Evolutionary conservation across 2,888 invertebrate genomes (phyloP), one percentile per base, ranked within the genome.

Genomic region (Amitus sp.): DNA sequence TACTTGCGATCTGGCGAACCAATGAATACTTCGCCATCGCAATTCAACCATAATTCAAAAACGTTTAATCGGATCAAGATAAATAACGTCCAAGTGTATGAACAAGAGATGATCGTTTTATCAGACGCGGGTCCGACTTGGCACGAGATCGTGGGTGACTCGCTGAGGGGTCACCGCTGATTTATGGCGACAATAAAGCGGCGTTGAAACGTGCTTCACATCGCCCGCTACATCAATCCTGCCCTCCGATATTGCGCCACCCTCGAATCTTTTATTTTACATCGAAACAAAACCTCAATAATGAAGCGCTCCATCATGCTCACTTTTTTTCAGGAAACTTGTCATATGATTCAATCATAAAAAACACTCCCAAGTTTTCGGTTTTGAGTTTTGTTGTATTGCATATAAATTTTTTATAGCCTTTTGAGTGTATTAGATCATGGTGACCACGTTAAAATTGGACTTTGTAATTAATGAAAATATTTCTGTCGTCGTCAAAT

Each of bases 131-230:
- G 70, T 73, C 69, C 69, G 47, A 53, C 67, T 63, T 70, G 67
- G 59, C 65, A 68, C 67, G 73, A 75, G 76, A 72, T 70, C 73
- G 66, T 66, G 68, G 63, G 56, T 57, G 65, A 66, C 64, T n/a
- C n/a, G n/a, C n/a, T n/a, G n/a, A n/a, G n/a, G n/a, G n/a, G n/a
- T n/a, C n/a, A n/a, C n/a, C n/a, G n/a, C n/a, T n/a, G 76, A 79
- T 79, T 79, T 79, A 79, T 78, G 70, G 60, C 62, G 68, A 75
- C 74, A 76, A 78, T 78, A 77, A 58, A 58, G 66, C 54, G 47
- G 66, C 67, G 70, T 67, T 68, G 68, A 68, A 68, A 70, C 69
- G 67, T 65, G 68, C 56, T 53, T 49, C 54, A 51, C 52, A 61
- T 33, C 23, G 23, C 48, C 42, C 48, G 47, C 57, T 58, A 56